Evolutionary conservation across 2,888 invertebrate species (phyloP).

Genomic region (Caenorhabditis sp.): DNA sequence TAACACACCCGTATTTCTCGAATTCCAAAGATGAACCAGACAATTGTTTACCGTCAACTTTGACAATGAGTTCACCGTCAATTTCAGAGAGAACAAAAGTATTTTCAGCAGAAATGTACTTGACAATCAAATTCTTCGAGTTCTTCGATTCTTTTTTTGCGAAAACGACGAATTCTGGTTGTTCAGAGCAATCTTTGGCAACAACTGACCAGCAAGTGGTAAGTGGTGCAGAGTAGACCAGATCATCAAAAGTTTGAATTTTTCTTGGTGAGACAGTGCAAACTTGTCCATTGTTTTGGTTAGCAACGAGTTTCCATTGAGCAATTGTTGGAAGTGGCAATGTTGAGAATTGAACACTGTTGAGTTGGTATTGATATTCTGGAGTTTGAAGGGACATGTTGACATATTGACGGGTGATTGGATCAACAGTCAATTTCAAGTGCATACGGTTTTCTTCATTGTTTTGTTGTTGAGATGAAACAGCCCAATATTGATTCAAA

Average conservation of each 20-base stretch:
- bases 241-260: constrained; percentile 69
- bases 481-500: constrained; percentile 47
- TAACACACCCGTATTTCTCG: too few species aligned
- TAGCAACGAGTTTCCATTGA: constrained; percentile 8
- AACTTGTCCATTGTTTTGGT: neutral
- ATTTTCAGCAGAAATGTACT: too few species aligned
- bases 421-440: constrained; percentile 61
- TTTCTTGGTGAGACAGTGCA: constrained; percentile 46
- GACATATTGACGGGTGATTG: constrained; percentile 53
- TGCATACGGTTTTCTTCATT: constrained; percentile 43
- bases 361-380: constrained; percentile 43
- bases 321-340: constrained; percentile 36
- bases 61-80: too few species aligned
- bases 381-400: constrained; percentile 65
- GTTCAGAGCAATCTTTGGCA: constrained; percentile 72
- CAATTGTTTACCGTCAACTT: too few species aligned
- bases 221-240: constrained; percentile 62
- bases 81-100: too few species aligned
- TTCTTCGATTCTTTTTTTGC: constrained; percentile 63
- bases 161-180: constrained; percentile 71
- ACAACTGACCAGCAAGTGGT: constrained; percentile 71
- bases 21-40: too few species aligned
- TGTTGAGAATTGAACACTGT: constrained; percentile 42
- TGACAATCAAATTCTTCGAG: constrained; percentile 46
- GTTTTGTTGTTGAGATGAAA: constrained; percentile 19